phyloP scores from a whole-genome alignment of 2,888 invertebrate genomes.

The Cryptus armator region DNA sequence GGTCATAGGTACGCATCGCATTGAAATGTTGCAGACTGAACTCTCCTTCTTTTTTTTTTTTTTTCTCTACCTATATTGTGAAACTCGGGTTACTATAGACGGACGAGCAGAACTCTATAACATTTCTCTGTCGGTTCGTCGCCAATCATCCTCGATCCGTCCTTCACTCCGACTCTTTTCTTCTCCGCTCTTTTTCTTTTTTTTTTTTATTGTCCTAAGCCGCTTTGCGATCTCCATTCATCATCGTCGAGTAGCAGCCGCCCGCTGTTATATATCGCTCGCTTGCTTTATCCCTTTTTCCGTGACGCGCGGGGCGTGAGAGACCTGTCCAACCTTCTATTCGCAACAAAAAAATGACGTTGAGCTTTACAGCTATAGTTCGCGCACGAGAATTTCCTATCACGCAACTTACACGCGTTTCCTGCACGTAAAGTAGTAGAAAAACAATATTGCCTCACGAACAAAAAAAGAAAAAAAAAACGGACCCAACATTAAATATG shows the following conservation, averaged over 20 bases:
- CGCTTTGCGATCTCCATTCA: constrained; percentile 57
- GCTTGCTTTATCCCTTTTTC: constrained; percentile 35
- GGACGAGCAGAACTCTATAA: constrained; percentile 14
- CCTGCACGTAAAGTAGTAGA: neutral
- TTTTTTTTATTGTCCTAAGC: constrained; percentile 52
- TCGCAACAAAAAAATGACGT: constrained; percentile 18
- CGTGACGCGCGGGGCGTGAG: constrained; percentile 43
- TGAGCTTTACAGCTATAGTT: constrained; percentile 36
- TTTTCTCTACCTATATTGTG: neutral
- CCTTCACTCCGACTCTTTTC: constrained; percentile 24
- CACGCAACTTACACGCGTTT: constrained; percentile 29
- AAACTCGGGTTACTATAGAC: neutral
- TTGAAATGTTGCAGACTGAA: neutral
- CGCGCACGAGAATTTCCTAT: constrained; percentile 36
- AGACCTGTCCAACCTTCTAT: constrained; percentile 23
- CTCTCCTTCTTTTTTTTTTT: neutral
- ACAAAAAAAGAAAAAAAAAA: neutral
- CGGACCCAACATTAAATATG: no score
- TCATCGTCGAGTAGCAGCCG: constrained; percentile 17
- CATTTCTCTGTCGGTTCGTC: constrained; percentile 25
- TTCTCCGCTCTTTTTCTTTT: constrained; percentile 14
- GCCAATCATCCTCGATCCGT: constrained; percentile 11
- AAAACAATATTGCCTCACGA: neutral
- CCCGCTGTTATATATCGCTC: constrained; percentile 18
- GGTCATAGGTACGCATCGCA: neutral